Evolutionary conservation across 1,140 invertebrate species (phyloP).

Genomic region (Neotoxoptera formosana): DNA sequence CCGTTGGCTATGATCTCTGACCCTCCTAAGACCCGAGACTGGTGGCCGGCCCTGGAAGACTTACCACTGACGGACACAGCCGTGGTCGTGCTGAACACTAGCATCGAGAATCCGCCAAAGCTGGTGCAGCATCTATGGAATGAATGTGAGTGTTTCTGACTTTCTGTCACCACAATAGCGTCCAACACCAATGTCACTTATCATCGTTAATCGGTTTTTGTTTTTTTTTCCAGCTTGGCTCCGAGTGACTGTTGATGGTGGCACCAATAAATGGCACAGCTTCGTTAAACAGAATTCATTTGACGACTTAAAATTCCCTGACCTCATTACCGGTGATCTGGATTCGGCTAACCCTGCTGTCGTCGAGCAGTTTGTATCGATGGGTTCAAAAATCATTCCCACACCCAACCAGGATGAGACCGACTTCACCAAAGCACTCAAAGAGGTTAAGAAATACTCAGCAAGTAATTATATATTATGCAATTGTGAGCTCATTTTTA

Average conservation of each 20-base stretch:
- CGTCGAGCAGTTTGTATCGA: neutral
- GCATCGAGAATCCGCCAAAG: conserved; percentile 16
- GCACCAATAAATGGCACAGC: conserved; percentile 33
- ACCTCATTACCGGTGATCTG: conserved; percentile 35
- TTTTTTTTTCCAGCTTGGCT: neutral
- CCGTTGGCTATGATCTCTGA: neutral
- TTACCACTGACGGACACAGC: neutral
- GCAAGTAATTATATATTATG: conserved; percentile 21
- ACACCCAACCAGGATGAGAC: conserved; percentile 39
- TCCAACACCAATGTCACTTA: too few relatives aligned
- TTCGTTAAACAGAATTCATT: neutral
- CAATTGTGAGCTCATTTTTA: too few relatives aligned
- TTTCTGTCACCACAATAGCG: neutral
- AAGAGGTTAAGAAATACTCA: conserved; percentile 33
- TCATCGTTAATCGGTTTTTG: neutral
- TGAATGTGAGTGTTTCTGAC: neutral
- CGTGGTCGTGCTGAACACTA: conserved; percentile 10
- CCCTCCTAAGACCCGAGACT: neutral
- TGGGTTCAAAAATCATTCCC: neutral
- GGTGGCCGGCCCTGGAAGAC: neutral
- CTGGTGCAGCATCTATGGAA: conserved; percentile 31
- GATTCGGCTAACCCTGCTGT: conserved; percentile 17
- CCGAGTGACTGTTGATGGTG: conserved; percentile 41
- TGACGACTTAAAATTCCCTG: neutral
- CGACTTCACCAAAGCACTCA: conserved; percentile 40